A percentile compares a stretch with the other conserved stretches of the same genome.
Conservation (phyloP, 1,140 invertebrate genomes). For the Aphis craccivora region DNA sequence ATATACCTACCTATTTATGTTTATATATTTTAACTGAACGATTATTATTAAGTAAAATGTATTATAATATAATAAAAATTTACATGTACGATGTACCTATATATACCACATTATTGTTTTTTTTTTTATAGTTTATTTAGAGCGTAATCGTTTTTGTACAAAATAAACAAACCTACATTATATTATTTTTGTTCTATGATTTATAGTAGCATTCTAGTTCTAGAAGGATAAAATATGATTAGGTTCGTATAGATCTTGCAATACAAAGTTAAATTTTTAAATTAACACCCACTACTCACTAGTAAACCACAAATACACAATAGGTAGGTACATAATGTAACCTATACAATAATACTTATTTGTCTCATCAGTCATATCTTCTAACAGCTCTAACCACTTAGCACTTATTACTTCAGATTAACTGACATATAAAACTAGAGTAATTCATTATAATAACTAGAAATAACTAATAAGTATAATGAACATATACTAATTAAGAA, state of each 20-base stretch:
- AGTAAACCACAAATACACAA: not conserved
- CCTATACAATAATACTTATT: not conserved
- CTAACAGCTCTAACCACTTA: not conserved
- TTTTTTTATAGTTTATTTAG: not conserved
- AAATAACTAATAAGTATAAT: not conserved
- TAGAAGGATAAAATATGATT: no score
- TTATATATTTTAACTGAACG: not conserved
- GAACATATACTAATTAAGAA: not conserved
- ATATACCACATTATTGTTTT: not conserved
- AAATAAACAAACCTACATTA: no score
- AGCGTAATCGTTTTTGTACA: not conserved
- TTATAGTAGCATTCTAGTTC: no score
- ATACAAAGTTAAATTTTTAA: not conserved
- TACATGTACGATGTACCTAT: not conserved
- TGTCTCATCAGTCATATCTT: not conserved
- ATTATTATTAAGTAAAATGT: not conserved
- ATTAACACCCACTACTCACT: not conserved
- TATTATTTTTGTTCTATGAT: no score
- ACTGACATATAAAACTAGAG: not conserved
- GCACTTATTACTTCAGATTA: not conserved
- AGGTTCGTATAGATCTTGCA: no score
- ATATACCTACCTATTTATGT: not conserved
- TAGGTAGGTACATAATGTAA: not conserved
- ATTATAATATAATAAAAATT: not conserved
- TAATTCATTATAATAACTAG: not conserved